These are phyloP conservation scores for Thermophis baileyi DNA, from an alignment of 2,113 vertebrate species.

Conservation along the genomic window DNA sequence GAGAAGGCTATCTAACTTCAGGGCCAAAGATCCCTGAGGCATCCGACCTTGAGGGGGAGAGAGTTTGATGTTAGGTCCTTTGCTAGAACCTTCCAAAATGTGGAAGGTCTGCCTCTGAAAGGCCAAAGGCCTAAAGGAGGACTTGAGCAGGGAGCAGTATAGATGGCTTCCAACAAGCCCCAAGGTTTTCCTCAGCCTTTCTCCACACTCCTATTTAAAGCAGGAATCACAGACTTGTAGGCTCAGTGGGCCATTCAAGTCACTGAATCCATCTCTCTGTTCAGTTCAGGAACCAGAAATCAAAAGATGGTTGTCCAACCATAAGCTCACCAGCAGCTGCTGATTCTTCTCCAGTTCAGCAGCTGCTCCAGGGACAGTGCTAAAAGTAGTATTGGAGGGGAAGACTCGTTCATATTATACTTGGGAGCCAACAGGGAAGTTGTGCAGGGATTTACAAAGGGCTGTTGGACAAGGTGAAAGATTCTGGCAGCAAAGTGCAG, in stretches of 20 bases:
- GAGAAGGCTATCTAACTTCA: neutral
- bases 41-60: neutral
- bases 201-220: neutral
- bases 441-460: neutral
- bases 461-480: neutral
- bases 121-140: neutral
- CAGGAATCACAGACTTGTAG: neutral
- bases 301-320: neutral
- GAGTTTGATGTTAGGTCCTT: neutral
- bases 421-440: neutral
- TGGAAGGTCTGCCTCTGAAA: neutral
- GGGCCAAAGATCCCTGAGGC: neutral
- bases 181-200: neutral
- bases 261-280: neutral
- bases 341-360: neutral
- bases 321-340: neutral
- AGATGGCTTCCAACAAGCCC: neutral
- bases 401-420: neutral
- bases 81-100: neutral
- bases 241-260: neutral
- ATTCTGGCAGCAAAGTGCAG: neutral
- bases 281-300: neutral
- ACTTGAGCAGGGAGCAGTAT: neutral
- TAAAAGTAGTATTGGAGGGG: neutral
- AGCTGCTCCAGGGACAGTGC: neutral